These are phyloP conservation scores for Ostrea edulis DNA, from an alignment of 1,140 invertebrate genomes.

Conservation along the genomic window DNA sequence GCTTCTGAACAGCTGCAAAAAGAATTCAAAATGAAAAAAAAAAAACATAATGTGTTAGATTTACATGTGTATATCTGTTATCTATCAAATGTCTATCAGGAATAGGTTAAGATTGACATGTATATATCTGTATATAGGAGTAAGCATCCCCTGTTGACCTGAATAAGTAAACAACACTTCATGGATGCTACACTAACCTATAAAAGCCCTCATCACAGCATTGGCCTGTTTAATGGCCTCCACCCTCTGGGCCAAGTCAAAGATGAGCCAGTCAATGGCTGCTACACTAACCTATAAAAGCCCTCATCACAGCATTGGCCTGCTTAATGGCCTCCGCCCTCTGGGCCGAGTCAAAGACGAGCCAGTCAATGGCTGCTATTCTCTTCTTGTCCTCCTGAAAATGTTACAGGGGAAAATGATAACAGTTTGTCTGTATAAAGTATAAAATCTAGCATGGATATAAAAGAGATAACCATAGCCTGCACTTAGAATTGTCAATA, in stretches of 20 bases:
- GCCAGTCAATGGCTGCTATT: constrained; percentile 93
- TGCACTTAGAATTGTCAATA: too few species aligned
- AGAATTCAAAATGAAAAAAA: background rate
- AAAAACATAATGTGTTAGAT: too few species aligned
- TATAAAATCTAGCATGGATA: too few species aligned
- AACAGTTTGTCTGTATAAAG: too few species aligned
- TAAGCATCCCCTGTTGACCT: too few species aligned
- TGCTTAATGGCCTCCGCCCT: constrained; percentile 90
- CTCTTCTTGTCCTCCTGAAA: constrained; percentile 84
- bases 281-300: constrained; percentile 85
- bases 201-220: constrained; percentile 91
- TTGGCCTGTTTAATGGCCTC: constrained; percentile 93
- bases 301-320: constrained; percentile 92
- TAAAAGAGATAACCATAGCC: too few species aligned
- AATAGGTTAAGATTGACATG: too few species aligned
- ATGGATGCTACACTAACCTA: constrained; percentile 82
- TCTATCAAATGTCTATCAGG: too few species aligned
- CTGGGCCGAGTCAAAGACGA: constrained; percentile 89
- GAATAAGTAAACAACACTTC: too few species aligned
- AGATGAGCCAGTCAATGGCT: constrained; percentile 93
- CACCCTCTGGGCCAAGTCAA: constrained; percentile 87
- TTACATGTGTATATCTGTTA: too few species aligned
- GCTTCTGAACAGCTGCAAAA: constrained; percentile 74
- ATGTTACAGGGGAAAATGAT: background rate
- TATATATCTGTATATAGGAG: too few species aligned